Evolutionary conservation across 2,113 vertebrate genomes (phyloP), one percentile per base, ranked within the genome.

Genomic region (Tiliqua scincoides): DNA sequence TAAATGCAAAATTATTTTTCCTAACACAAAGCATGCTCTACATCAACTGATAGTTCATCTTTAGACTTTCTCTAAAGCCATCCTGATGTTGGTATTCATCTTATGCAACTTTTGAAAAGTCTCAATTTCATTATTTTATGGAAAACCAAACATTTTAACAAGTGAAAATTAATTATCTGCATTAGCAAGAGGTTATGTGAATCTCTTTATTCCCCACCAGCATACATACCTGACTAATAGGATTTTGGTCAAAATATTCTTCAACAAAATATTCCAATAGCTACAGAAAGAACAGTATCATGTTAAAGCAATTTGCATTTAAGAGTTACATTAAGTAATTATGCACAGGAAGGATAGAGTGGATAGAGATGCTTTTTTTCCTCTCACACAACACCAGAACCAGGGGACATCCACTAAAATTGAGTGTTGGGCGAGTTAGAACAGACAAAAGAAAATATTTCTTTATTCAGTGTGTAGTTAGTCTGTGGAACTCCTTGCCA

Each of bases 171-270:
- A 11, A n/a, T 76, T 57, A 10, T 57, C 7, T 61, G 6, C 14
- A 59, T 32, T 5, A 14, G 5, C 35, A 89, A 15, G 59, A 92
- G 82, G 79, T 85, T 18, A 11, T 57, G 87, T 75, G 82, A 75
- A 6, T 62, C 27, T 89, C 3, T 83, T 70, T 52, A 91, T 93
- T 91, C 52, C 54, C 54, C 68, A 76, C 27, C 6, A 71, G 30
- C 84, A 6, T 83, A 94, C 96, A 73, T 95, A 99, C 99, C 98
- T 99, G 99, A 94, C 99, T 99, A 91, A 99, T 98, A 88, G 99
- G 99, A 93, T 99, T 99, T 91, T 99, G 99, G 93, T 99, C 98
- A 96, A 99, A 99, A 93, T 99, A 99, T 89, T 99, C 99, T 70
- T 98, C 98, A 54, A 99, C 96, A 90, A 99, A 99, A 81, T 97